Base-by-base conservation (phyloP, 2,797 vertebrate genomes). In the Masticophis lateralis region DNA sequence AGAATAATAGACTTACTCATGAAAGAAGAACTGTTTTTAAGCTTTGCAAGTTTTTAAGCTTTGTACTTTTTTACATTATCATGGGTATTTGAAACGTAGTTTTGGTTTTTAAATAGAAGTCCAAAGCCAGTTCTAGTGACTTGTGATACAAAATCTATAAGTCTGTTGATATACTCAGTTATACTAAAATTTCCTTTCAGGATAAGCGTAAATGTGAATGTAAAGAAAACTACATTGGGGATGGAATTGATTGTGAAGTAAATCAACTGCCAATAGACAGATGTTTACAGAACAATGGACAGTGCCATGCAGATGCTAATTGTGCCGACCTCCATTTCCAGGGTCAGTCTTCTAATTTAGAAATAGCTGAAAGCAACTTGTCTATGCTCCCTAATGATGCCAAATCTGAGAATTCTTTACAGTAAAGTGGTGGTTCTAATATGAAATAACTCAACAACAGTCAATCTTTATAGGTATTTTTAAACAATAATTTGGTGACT, bases 261-360 rank as follows among this genome's bases (percentile, higher is more conserved):
- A 98, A 98, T 96, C 96, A 98, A 95, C 97, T 98, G 79, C 98
- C 98, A 0, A 91, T 99, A 0, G 97, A 99, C 96, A 98, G 99
- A 95, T 99, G 99, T 97, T 95, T 98, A 94, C 98, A 98, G 93
- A 97, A 98, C 97, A 98, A 99, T 0, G 99, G 98, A 28, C 97
- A 96, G 32, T 99, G 99, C 95, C 98, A 99, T 27, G 93, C 96
- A 0, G 96, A 99, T 0, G 99, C 99, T 0, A 60, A 93, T 94
- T 99, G 99, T 22, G 94, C 97, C 0, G 99, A 99, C 94, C 98
- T 99, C 74, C 99, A 99, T 92, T 98, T 98, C 94, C 98, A 99
- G 97, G 99, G 99, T 99, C 79, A 97, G 98, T 93, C 47, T 9
- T 25, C 6, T 27, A 89, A 28, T 20, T 20, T 69, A 59, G 16